Conservation (phyloP, 2,888 invertebrate genomes). For the Galerucella calmariensis region DNA sequence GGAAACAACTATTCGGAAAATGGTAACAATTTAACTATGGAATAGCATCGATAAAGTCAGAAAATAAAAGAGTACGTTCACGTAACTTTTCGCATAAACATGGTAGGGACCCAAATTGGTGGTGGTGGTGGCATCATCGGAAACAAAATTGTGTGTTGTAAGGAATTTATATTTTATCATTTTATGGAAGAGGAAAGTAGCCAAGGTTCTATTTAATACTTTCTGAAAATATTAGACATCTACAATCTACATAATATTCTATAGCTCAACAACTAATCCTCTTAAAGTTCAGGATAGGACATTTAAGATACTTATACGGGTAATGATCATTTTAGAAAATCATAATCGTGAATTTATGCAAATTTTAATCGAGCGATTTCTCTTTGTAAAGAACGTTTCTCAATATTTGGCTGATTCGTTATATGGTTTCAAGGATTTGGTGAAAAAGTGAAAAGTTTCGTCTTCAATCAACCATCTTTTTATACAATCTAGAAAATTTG, state of each 20-base stretch:
- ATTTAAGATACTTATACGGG: slow-evolving; percentile 49
- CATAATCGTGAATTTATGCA: slow-evolving; percentile 33
- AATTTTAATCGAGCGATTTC: slow-evolving; percentile 38
- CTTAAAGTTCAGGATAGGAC: slow-evolving; percentile 46
- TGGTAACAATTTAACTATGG: not conserved
- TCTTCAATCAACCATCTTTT: too few relatives aligned
- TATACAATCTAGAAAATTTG: too few relatives aligned
- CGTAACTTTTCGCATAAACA: not conserved
- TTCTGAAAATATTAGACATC: slow-evolving; percentile 43
- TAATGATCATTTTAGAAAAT: slow-evolving; percentile 40
- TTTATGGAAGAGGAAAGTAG: slow-evolving; percentile 12
- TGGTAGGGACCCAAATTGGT: not conserved
- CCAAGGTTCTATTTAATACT: slow-evolving; percentile 20
- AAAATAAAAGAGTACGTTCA: not conserved
- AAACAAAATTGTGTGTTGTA: not conserved
- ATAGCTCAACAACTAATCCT: slow-evolving; percentile 47
- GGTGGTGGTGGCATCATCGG: not conserved
- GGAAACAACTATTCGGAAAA: not conserved
- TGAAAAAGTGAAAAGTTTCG: too few relatives aligned
- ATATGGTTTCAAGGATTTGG: too few relatives aligned
- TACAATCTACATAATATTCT: slow-evolving; percentile 54
- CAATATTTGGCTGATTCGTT: too few relatives aligned
- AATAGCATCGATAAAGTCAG: not conserved
- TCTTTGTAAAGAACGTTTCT: too few relatives aligned
- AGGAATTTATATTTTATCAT: not conserved